Evolutionary conservation across 2,888 invertebrate genomes (phyloP).

Genomic region (Ashinkailepas kermadecensis): DNA sequence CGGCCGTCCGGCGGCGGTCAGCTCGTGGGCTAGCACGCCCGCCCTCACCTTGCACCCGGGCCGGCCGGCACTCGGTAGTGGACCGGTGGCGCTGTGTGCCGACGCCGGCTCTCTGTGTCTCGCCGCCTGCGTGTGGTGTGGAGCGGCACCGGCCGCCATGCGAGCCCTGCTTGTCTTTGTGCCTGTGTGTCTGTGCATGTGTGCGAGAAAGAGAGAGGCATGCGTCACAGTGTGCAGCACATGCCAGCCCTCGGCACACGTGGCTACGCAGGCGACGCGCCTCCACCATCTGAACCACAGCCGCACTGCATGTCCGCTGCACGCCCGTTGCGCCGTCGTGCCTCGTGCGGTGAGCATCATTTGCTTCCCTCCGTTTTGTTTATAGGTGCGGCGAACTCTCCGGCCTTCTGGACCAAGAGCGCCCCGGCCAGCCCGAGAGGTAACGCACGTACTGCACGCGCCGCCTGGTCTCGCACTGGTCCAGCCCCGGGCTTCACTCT

Average conservation of each 20-base stretch:
- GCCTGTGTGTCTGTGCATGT: background rate
- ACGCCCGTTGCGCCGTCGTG: too few species aligned
- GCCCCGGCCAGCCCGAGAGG: slow-evolving; percentile 1
- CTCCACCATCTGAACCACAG: background rate
- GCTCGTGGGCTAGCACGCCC: background rate
- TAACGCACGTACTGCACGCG: background rate
- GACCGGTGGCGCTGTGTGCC: background rate
- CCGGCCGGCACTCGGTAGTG: background rate
- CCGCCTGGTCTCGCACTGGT: too few species aligned
- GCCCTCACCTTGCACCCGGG: background rate
- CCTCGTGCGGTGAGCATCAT: too few species aligned
- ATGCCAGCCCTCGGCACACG: too few species aligned
- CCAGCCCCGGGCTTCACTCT: too few species aligned
- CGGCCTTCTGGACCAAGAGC: slow-evolving; percentile 4
- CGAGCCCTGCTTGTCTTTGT: background rate
- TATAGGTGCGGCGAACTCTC: background rate
- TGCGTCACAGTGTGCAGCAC: too few species aligned
- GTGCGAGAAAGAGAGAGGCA: too few species aligned
- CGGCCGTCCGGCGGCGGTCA: background rate
- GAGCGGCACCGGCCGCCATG: background rate
- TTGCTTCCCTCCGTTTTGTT: too few species aligned
- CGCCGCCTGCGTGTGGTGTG: background rate
- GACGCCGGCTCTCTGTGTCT: background rate
- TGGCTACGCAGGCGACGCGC: too few species aligned
- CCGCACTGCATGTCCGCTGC: background rate